phyloP scores from a whole-genome alignment of 2,113 vertebrate species.

The Boleophthalmus pectinirostris region DNA sequence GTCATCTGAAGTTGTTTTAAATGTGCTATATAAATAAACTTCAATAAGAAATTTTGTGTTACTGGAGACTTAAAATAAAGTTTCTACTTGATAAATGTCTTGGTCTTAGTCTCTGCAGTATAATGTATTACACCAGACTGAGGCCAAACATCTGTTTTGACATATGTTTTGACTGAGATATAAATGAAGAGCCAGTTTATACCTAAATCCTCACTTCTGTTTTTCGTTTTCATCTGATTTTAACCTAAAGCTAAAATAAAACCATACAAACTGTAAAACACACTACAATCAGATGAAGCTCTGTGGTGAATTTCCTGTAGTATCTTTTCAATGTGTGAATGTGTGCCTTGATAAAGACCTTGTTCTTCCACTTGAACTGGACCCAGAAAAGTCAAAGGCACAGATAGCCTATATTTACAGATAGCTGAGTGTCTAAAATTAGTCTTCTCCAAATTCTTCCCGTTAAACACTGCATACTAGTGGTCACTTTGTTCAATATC shows the following conservation, averaged over 20 bases:
- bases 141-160: neutral
- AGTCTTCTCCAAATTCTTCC: slow-evolving; percentile 52
- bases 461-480: slow-evolving; percentile 55
- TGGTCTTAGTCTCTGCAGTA: neutral
- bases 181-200: slow-evolving; percentile 3
- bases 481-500: slow-evolving; percentile 47
- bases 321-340: slow-evolving; percentile 37
- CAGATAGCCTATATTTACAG: slow-evolving; percentile 57
- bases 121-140: neutral
- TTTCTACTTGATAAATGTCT: neutral
- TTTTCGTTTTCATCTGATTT: slow-evolving; percentile 3
- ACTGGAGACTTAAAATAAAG: neutral
- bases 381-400: slow-evolving; percentile 18
- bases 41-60: no score
- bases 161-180: slow-evolving; percentile 5
- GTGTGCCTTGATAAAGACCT: slow-evolving; percentile 69
- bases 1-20: no score
- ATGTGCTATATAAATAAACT: no score
- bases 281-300: neutral
- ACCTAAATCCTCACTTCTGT: slow-evolving; percentile 5
- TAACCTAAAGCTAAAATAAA: slow-evolving; percentile 10
- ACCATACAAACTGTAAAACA: slow-evolving; percentile 8
- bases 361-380: slow-evolving; percentile 11
- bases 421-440: slow-evolving; percentile 68
- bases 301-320: slow-evolving; percentile 38